Evolutionary conservation across 2,797 vertebrate genomes (phyloP).

Genomic region (Ibycter americanus): DNA sequence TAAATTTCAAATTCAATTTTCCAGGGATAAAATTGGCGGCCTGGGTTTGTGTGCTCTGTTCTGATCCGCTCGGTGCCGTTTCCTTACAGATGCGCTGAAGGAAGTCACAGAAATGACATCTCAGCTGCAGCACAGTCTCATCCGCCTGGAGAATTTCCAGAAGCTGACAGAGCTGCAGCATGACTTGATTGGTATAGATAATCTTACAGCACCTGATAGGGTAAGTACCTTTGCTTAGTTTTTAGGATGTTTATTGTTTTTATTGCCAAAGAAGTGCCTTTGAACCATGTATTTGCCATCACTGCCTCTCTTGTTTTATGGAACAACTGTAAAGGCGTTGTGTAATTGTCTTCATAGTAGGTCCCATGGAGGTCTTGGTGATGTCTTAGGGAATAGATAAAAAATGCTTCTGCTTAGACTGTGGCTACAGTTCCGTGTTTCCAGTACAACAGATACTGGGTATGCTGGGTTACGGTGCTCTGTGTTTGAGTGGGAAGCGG

Average conservation of each 20-base stretch:
- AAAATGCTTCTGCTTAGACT: neutral
- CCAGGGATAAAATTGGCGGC: neutral
- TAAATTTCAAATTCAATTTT: neutral
- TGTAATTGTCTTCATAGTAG: neutral
- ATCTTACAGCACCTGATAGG: conserved; percentile 85
- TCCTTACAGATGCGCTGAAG: conserved; percentile 84
- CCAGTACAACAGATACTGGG: neutral
- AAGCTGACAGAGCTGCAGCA: conserved; percentile 94
- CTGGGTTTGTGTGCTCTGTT: neutral
- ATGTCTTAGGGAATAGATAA: neutral
- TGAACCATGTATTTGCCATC: accelerated
- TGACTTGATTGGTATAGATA: conserved; percentile 90
- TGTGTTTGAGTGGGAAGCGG: neutral
- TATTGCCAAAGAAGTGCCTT: neutral
- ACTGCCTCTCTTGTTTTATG: neutral
- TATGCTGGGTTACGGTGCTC: accelerated
- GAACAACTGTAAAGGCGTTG: neutral
- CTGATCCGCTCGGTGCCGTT: neutral
- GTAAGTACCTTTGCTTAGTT: conserved; percentile 72
- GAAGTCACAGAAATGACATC: conserved; percentile 87
- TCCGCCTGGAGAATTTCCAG: conserved; percentile 94
- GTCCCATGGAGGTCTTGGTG: neutral
- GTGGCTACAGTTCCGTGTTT: neutral
- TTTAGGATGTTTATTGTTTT: neutral
- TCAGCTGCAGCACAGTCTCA: conserved; percentile 88